phyloP scores from a whole-genome alignment of 2,888 invertebrate genomes.

The Hipparchia semele region DNA sequence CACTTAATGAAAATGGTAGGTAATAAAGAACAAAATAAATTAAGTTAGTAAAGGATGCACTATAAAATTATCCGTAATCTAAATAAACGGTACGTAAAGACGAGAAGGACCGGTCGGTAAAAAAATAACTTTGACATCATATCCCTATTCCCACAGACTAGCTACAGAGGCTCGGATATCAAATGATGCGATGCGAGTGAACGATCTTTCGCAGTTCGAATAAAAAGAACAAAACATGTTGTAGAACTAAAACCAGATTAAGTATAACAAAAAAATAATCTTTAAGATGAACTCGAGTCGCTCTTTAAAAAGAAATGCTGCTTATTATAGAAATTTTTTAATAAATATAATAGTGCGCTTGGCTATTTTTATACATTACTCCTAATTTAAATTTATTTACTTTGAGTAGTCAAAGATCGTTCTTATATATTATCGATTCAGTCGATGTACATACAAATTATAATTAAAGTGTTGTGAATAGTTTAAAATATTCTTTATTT shows the following conservation, averaged over 20 bases:
- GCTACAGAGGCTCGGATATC: conserved; percentile 49
- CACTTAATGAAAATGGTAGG: conserved; percentile 1
- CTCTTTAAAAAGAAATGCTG: not conserved
- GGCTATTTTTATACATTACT: too few relatives aligned
- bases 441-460: too few relatives aligned
- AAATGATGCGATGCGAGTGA: conserved; percentile 60
- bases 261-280: conserved; percentile 45
- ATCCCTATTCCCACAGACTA: conserved; percentile 67
- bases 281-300: conserved; percentile 8
- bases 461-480: too few relatives aligned
- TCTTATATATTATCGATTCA: too few relatives aligned
- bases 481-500: too few relatives aligned
- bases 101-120: conserved; percentile 45
- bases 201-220: conserved; percentile 61
- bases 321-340: not conserved
- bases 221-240: conserved; percentile 42
- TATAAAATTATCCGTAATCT: conserved; percentile 49
- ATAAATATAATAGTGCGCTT: not conserved
- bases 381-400: too few relatives aligned
- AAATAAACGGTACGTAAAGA: conserved; percentile 58
- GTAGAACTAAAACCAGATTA: conserved; percentile 6
- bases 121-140: conserved; percentile 64
- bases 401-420: too few relatives aligned
- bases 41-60: conserved; percentile 23
- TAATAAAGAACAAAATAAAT: conserved; percentile 22